phyloP scores from a whole-genome alignment of 1,140 invertebrate genomes.

The Amyelois transitella region DNA sequence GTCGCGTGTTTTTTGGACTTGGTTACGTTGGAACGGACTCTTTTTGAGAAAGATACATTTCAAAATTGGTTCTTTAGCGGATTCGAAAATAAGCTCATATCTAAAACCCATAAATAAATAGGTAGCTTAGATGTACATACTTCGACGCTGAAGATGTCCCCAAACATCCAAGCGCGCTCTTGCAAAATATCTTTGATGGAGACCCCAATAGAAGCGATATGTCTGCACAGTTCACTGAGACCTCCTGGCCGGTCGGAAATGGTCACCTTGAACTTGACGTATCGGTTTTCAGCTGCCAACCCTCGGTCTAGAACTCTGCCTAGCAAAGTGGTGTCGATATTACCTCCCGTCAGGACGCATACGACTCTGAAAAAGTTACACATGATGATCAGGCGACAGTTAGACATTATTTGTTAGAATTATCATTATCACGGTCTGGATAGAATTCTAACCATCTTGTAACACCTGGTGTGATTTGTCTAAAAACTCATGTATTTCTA shows the following conservation, averaged over 20 bases:
- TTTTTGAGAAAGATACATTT: no score
- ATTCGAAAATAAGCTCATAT: no score
- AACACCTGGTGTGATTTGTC: no score
- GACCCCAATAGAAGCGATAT: conserved; percentile 85
- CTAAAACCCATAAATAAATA: no score
- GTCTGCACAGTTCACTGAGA: conserved; percentile 88
- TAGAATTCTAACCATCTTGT: no score
- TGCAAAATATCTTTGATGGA: conserved; percentile 96
- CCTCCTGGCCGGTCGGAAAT: conserved; percentile 90
- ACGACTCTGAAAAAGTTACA: conserved; percentile 84
- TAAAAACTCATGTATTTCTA: no score
- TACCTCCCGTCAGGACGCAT: conserved; percentile 89
- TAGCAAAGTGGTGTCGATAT: conserved; percentile 93
- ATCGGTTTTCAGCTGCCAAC: conserved; percentile 87
- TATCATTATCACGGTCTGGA: no score
- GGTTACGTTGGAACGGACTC: no score
- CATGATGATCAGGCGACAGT: no score
- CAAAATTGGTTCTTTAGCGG: no score
- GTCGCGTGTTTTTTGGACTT: no score
- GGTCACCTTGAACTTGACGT: conserved; percentile 88
- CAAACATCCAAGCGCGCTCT: conserved; percentile 92
- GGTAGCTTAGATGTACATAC: conserved; percentile 44
- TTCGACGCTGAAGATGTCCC: conserved; percentile 90
- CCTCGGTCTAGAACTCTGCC: conserved; percentile 91
- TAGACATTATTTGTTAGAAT: no score